These are phyloP conservation scores for Chaetodon trifascialis DNA, from an alignment of 2,113 vertebrate species.

Conservation along the genomic window DNA sequence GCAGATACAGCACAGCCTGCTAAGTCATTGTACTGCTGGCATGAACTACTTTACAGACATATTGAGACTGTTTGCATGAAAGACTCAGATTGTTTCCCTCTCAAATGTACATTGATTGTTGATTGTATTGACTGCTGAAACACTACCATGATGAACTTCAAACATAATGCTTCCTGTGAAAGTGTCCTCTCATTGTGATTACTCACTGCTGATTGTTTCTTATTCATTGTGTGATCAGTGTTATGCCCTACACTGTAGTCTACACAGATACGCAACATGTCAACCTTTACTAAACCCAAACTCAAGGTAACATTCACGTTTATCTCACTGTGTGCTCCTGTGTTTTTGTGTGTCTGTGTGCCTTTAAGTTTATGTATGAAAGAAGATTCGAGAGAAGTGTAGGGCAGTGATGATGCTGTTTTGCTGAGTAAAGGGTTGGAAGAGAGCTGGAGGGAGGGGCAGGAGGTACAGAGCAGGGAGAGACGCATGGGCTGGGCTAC, in stretches of 20 bases:
- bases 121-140: conserved; percentile 2
- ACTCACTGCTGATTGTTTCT: conserved; percentile 30
- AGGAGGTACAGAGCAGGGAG: conserved; percentile 20
- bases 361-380: conserved; percentile 16
- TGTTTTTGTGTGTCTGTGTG: conserved; percentile 19
- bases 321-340: conserved; percentile 64
- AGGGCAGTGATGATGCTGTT: conserved; percentile 51
- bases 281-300: conserved; percentile 92
- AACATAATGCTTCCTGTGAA: conserved; percentile 16
- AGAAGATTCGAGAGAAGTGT: conserved; percentile 22
- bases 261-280: conserved; percentile 84
- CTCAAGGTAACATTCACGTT: conserved; percentile 87
- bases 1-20: neutral
- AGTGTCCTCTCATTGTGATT: conserved; percentile 9
- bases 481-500: conserved; percentile 74
- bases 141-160: conserved; percentile 7
- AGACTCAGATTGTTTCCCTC: neutral
- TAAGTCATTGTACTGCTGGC: conserved; percentile 2
- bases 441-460: conserved; percentile 38
- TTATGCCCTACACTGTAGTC: conserved; percentile 40
- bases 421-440: conserved; percentile 64
- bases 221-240: conserved; percentile 39
- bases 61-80: neutral
- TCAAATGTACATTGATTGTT: neutral
- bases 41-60: conserved; percentile 6